These are phyloP conservation scores for Larimichthys polyactis DNA, from an alignment of 2,113 vertebrate species.

Conservation along the genomic window DNA sequence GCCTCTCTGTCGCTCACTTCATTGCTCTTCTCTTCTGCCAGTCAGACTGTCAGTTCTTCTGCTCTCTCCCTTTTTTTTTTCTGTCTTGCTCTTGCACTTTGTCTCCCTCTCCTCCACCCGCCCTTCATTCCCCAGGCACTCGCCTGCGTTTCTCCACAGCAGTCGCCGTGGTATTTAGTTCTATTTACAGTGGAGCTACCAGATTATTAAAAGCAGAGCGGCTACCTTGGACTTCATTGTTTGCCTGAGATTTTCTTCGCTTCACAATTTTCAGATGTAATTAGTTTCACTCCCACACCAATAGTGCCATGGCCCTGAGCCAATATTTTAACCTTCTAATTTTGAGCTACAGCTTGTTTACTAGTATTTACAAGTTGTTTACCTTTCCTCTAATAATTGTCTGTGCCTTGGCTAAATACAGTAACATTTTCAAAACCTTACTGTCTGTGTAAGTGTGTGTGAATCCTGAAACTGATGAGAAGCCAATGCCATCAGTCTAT, in stretches of 20 bases:
- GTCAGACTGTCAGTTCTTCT: slow-evolving; percentile 27
- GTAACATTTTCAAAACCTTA: neutral
- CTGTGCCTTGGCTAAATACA: neutral
- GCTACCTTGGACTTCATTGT: slow-evolving; percentile 60
- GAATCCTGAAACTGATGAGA: too few species aligned
- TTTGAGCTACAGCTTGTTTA: slow-evolving; percentile 32
- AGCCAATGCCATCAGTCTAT: too few species aligned
- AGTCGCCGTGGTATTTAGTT: slow-evolving; percentile 33
- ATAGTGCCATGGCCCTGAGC: slow-evolving; percentile 27
- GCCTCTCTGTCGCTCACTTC: slow-evolving; percentile 29
- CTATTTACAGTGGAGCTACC: slow-evolving; percentile 42
- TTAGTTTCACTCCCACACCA: slow-evolving; percentile 60
- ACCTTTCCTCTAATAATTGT: slow-evolving; percentile 7
- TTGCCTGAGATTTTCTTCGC: slow-evolving; percentile 19
- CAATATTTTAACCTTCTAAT: slow-evolving; percentile 36
- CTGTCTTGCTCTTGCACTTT: slow-evolving; percentile 11
- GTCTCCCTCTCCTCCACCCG: slow-evolving; percentile 5
- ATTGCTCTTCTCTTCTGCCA: slow-evolving; percentile 31
- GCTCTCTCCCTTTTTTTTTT: neutral
- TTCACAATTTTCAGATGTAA: slow-evolving; percentile 42
- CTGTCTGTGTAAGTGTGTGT: neutral
- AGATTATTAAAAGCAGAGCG: slow-evolving; percentile 50
- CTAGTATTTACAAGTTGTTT: slow-evolving; percentile 37
- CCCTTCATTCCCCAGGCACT: slow-evolving; percentile 19
- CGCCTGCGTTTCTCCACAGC: slow-evolving; percentile 30